Base-by-base conservation (phyloP, 2,113 vertebrate genomes). In the Sebastes fasciatus region DNA sequence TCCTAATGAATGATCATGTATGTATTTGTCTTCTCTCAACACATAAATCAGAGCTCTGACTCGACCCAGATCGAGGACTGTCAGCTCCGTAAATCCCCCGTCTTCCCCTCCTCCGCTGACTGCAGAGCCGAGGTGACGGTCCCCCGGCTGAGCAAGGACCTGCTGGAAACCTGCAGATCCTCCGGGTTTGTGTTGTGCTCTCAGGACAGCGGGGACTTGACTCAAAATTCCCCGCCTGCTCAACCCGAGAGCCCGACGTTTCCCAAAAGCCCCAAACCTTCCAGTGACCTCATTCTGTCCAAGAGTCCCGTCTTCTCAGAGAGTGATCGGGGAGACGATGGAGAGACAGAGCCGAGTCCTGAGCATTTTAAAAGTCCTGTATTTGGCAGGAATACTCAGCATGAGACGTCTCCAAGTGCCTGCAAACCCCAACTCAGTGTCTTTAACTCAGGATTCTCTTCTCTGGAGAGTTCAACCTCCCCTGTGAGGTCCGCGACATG, bases 161-260 rank as follows among this genome's bases (percentile, higher is more conserved):
- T 90, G 45, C 72, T 91, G 87, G 63, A 90, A 0, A 55, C 74
- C 62, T 92, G 86, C 78, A 71, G 48, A 2, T 68, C 42, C n/a
- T 78, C 85, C 0, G 92, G 94, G 21, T 94, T 90, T 3, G 74
- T 92, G 40, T 14, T 84, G 57, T 93, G 79, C 60, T 91, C 94
- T 26, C 88, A 91, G 88, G 84, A 90, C 54, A 82, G 54, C 3
- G 34, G 16, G 1, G 19, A 62, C 0, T 34, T n/a, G 0, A 0
- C 75, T 45, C 75, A 21, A n/a, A 81, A 49, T 12, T 78, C 85
- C 14, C 60, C 0, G 34, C 9, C 58, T 0, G 34, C 62, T 58
- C 77, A 7, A 10, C 65, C 34, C 8, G 19, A 46, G 69, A 93
- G 87, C 67, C 89, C 88, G 0, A 79, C 66, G 0, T 91, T 87